phyloP scores from a whole-genome alignment of 2,113 vertebrate species.

The Pogonocichla stellata region DNA sequence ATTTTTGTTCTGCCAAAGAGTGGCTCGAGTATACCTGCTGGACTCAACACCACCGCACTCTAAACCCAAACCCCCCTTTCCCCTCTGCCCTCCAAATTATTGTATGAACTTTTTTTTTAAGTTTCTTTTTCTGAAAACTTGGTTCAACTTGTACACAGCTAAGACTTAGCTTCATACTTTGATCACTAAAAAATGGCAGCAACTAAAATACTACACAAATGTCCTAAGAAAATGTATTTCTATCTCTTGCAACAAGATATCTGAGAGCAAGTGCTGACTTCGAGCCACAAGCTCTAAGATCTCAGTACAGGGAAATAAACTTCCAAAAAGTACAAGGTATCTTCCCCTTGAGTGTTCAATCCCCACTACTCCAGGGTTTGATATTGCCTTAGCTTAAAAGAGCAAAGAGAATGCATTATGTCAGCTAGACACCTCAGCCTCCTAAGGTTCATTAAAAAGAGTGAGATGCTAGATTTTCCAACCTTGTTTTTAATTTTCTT shows the following conservation, averaged over 20 bases:
- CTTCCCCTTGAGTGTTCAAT: not conserved
- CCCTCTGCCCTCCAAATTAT: not conserved
- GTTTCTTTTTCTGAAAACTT: not conserved
- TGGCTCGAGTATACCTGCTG: not conserved
- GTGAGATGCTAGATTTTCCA: not conserved
- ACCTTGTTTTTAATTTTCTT: not conserved
- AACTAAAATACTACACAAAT: not conserved
- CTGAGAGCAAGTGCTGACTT: not conserved
- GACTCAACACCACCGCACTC: not conserved
- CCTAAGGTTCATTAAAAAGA: not conserved
- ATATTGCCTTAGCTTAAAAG: not conserved
- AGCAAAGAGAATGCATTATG: conserved; percentile 1
- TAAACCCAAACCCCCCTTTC: not conserved
- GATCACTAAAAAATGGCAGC: not conserved
- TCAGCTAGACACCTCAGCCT: not conserved
- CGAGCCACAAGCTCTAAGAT: not conserved
- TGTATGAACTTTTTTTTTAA: not conserved
- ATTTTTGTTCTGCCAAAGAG: not conserved
- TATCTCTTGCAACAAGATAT: not conserved
- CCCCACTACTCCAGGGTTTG: not conserved
- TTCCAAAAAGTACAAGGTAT: not conserved
- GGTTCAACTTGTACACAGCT: not conserved
- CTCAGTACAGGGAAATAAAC: not conserved
- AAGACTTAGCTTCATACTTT: not conserved
- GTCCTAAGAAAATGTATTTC: not conserved